Evolutionary conservation across 1,140 invertebrate genomes (phyloP).

Genomic region (Lucilia cuprina): DNA sequence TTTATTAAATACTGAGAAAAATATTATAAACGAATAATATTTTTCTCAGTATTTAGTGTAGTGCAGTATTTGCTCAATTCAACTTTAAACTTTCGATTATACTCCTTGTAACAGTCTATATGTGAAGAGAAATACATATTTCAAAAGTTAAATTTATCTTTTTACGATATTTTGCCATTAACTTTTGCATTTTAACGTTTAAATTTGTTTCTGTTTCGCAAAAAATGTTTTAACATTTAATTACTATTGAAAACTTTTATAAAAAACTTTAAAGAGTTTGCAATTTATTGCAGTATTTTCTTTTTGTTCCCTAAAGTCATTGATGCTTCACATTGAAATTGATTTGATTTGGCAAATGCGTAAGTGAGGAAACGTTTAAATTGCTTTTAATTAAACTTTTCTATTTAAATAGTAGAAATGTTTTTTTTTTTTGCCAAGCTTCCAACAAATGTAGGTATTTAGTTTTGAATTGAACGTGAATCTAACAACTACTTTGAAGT

Average conservation of each 20-base stretch:
- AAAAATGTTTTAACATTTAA: background rate
- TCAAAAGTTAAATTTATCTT: too few species aligned
- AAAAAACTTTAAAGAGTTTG: background rate
- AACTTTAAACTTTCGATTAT: too few species aligned
- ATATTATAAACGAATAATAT: too few species aligned
- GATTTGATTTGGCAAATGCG: background rate
- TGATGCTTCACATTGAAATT: background rate
- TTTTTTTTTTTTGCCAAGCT: background rate
- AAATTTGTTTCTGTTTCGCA: too few species aligned
- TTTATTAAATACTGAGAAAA: too few species aligned
- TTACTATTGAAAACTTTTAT: background rate
- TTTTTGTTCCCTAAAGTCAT: background rate
- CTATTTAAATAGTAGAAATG: background rate
- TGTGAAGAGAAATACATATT: too few species aligned
- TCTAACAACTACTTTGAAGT: background rate
- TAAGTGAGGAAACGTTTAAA: constrained; percentile 1
- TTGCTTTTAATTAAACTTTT: background rate
- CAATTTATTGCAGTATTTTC: background rate
- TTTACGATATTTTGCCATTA: too few species aligned
- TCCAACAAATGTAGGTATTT: background rate
- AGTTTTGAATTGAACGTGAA: background rate
- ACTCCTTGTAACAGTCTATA: too few species aligned
- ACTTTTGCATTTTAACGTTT: too few species aligned
- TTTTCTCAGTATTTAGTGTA: too few species aligned
- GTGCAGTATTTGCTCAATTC: too few species aligned